Percentiles rank a stretch among this genome's conserved stretches.
phyloP scores from a whole-genome alignment of 2,888 invertebrate genomes.

The Ptilodon capucinus region DNA sequence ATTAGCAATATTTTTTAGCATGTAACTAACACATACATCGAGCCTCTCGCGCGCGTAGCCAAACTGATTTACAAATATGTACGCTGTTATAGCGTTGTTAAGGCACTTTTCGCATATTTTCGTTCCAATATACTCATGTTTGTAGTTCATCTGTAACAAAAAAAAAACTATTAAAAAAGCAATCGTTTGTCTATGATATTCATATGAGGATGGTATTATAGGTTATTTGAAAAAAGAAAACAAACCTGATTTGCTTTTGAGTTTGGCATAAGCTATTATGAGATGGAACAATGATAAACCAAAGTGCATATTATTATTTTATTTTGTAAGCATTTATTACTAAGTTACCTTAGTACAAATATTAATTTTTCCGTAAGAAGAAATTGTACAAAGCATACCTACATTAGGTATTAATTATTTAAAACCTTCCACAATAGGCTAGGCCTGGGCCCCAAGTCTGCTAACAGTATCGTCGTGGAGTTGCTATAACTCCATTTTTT shows the following conservation, averaged over 20 bases:
- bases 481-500: too few relatives aligned
- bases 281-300: background rate
- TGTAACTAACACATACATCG: slow-evolving; percentile 52
- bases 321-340: background rate
- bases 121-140: slow-evolving; percentile 55
- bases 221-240: background rate
- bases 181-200: too few relatives aligned
- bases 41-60: slow-evolving; percentile 56
- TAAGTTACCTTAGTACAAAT: background rate
- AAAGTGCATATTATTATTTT: background rate
- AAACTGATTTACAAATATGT: slow-evolving; percentile 58
- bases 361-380: too few relatives aligned
- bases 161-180: slow-evolving; percentile 16
- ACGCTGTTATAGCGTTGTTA: slow-evolving; percentile 59
- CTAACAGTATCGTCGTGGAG: too few relatives aligned
- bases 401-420: too few relatives aligned
- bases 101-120: slow-evolving; percentile 72
- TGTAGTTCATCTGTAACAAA: slow-evolving; percentile 67
- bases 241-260: background rate
- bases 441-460: too few relatives aligned
- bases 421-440: too few relatives aligned
- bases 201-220: background rate
- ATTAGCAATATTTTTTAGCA: slow-evolving; percentile 51
- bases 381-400: too few relatives aligned
- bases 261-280: background rate